Evolutionary conservation across 2,888 invertebrate genomes (phyloP).

Genomic region (Patella depressa): DNA sequence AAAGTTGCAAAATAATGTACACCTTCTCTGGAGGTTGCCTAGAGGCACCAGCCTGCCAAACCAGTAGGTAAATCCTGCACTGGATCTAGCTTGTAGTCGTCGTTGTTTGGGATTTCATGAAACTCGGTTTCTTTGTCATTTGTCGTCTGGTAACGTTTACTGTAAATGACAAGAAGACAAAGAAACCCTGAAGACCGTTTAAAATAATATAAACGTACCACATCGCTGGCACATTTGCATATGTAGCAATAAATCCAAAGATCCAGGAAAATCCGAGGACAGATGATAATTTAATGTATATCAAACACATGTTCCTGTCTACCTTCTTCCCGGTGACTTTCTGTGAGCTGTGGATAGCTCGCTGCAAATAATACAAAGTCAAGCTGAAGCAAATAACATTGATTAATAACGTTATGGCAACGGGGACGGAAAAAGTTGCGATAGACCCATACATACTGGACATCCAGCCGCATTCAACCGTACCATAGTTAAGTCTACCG

Average conservation of each 20-base stretch:
- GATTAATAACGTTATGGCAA: not conserved
- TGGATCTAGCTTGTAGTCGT: too few species aligned
- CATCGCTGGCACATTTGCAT: not conserved
- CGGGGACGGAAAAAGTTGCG: not conserved
- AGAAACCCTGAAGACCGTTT: slow-evolving; percentile 1
- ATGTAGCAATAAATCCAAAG: not conserved
- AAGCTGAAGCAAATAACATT: not conserved
- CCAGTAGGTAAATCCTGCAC: too few species aligned
- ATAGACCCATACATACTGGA: not conserved
- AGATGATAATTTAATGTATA: not conserved
- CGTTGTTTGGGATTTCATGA: too few species aligned
- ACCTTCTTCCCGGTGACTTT: not conserved
- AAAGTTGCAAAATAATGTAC: too few species aligned
- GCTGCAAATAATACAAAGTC: not conserved
- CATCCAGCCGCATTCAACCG: not conserved
- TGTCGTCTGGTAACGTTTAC: not conserved
- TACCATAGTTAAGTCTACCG: not conserved
- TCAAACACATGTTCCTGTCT: not conserved
- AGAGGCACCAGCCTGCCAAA: too few species aligned
- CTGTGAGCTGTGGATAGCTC: not conserved
- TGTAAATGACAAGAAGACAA: not conserved
- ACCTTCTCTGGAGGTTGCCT: too few species aligned
- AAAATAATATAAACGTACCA: slow-evolving; percentile 1
- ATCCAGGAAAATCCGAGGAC: not conserved
- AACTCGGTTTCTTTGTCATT: too few species aligned